Evolutionary conservation across 2,797 vertebrate genomes (phyloP), one percentile per base, ranked within the genome.

Genomic region (Hafferia zeledoni): DNA sequence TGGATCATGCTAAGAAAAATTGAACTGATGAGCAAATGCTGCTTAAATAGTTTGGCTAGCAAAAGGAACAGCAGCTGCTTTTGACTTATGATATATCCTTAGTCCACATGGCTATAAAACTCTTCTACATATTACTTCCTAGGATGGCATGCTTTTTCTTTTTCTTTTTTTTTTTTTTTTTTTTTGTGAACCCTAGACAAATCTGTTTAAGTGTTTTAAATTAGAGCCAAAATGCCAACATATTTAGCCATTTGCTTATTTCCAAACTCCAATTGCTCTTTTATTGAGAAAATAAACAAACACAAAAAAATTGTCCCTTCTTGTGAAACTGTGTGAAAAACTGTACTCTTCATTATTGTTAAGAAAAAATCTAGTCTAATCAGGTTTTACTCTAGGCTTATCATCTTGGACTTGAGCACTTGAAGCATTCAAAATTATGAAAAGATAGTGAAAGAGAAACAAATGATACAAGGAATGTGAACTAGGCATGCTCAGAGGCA

Each of bases 31-130:
- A 90, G 39, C 53, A 83, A 93, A 75, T 0, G 3, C 6, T 90
- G n/a, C 28, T 95, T 69, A 94, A 94, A 95, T 83, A 20, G 27
- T 39, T 96, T 95, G 93, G 83, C 78, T 83, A 83, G 39, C 46
- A 85, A 91, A 87, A 28, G 11, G 44, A 93, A 80, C 94, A 95
- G 90, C 92, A 95, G 83, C 75, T 92, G 71, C 53, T 71, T 77
- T 57, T 91, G 64, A 89, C 41, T 83, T 95, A 59, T 23, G 17
- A 30, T 64, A 37, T 31, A 50, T 28, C 37, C 39, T 85, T 60
- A 64, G 71, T 74, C 46, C 28, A 90, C 81, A 80, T 25, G 41
- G 31, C 37, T 83, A 47, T 68, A 87, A 83, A 95, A 83, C 15
- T 83, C 12, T 46, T 70, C n/a, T 67, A 72, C 12, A 13, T 72